Base-by-base conservation (phyloP, 1,140 invertebrate genomes). In the Sinonovacula constricta region DNA sequence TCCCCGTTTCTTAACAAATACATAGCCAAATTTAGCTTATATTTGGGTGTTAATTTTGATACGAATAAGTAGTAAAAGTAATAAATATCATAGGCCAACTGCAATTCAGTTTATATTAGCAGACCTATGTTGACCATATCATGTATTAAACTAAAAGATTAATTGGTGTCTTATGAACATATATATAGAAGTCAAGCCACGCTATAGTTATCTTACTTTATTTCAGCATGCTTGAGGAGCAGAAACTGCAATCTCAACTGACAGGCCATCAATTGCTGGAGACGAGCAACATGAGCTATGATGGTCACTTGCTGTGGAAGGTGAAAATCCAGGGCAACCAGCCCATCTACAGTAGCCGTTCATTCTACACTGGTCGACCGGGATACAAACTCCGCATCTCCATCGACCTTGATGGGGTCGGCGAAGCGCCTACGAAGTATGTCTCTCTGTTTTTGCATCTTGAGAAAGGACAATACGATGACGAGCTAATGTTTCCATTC, bases 301-400 rank as follows among this genome's bases (percentile, higher is more conserved):
- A 70, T 59, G 81, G 81, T 18, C 36, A 59, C 30, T 51, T 78
- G 12, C 56, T 62, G 33, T 83, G 81, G 81, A 77, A 78, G 22
- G 63, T 83, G 24, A n/a, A 60, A 26, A 59, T 83, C 28, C 18
- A 68, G 1, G 59, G 70, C 1, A 34, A 60, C 15, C 56, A 63
- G 31, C 60, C 3, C 34, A 70, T 67, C 51, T 74, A 81, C 28
- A 28, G 24, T 24, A 83, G 82, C 18, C 75, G 51, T 14, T 70
- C 80, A 14, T 83, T 83, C 59, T 81, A 81, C 60, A 81, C 80
- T 14, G 71, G 68, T 39, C 79, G 66, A 24, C 82, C 82, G 59
- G 80, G 82, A 0, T 83, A 83, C 66, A 78, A 79, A 57, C 60
- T 83, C 18, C 45, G 28, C 18, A n/a, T 83, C 15, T 65, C 62